A percentile compares a stretch with the other conserved stretches of the same genome.
Evolutionary conservation across 1,140 invertebrate genomes (phyloP).

Genomic region (Stenopsyche tienmushanensis): DNA sequence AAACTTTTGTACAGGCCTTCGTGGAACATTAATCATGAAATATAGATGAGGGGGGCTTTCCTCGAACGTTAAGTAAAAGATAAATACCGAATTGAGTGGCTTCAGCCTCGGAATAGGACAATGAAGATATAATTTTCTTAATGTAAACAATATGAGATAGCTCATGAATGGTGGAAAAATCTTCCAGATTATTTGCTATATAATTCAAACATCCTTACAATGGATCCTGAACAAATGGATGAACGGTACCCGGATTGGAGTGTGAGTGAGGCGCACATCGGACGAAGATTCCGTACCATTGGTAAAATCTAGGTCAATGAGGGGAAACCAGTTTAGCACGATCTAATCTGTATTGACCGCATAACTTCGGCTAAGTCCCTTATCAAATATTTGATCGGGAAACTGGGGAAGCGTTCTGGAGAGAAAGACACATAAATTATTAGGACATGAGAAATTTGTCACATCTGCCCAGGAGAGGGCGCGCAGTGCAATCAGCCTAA

Average conservation of each 20-base stretch:
- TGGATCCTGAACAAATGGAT: not conserved
- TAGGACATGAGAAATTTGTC: not conserved
- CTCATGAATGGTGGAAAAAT: too few species aligned
- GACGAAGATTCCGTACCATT: not conserved
- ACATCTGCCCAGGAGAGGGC: not conserved
- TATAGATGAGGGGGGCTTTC: too few species aligned
- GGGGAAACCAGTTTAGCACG: not conserved
- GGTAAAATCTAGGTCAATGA: slow-evolving; percentile 4
- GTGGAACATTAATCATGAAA: too few species aligned
- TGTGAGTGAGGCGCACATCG: not conserved
- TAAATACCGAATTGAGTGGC: too few species aligned
- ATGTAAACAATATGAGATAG: too few species aligned
- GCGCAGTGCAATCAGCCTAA: too few species aligned
- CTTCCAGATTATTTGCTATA: not conserved
- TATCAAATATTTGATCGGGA: slow-evolving; percentile 2
- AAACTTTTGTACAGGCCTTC: too few species aligned
- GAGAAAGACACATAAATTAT: not conserved
- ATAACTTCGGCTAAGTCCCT: slow-evolving; percentile 1
- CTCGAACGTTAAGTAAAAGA: too few species aligned
- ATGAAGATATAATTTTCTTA: too few species aligned
- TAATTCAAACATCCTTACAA: not conserved
- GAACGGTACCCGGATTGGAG: not conserved
- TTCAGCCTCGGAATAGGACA: too few species aligned
- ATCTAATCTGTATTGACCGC: slow-evolving; percentile 11
- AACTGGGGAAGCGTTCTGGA: not conserved